phyloP scores from a whole-genome alignment of 2,797 vertebrate species.

The Parambassis ranga region DNA sequence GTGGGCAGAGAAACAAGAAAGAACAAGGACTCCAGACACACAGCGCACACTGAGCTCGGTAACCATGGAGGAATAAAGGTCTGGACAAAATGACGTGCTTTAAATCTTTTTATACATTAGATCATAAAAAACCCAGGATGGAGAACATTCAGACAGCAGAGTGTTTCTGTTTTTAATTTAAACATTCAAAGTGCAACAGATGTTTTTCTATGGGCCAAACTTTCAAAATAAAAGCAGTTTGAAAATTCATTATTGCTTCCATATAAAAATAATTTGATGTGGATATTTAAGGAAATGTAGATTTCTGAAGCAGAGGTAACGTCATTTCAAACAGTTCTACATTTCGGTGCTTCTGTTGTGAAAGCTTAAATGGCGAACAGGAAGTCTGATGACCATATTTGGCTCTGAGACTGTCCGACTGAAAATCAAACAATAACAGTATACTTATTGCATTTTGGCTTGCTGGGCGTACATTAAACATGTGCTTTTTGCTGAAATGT shows the following conservation, averaged over 20 bases:
- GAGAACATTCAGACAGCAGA: not conserved
- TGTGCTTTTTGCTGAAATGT: conserved; percentile 9
- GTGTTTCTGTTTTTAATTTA: too few species aligned
- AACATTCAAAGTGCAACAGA: not conserved
- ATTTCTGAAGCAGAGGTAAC: not conserved
- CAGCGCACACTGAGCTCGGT: not conserved
- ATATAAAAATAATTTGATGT: not conserved
- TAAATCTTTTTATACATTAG: not conserved
- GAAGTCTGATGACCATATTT: not conserved
- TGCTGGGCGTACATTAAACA: not conserved
- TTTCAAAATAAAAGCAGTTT: too few species aligned
- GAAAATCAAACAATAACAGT: not conserved
- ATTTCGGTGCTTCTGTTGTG: not conserved
- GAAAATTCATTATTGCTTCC: too few species aligned
- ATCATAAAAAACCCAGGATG: not conserved
- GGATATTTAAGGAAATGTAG: not conserved
- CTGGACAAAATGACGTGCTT: too few species aligned
- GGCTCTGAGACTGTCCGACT: not conserved
- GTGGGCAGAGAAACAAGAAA: not conserved
- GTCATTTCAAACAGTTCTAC: too few species aligned
- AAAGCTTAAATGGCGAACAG: not conserved
- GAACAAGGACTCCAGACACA: conserved; percentile 16
- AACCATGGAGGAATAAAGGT: conserved; percentile 4
- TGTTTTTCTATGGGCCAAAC: not conserved
- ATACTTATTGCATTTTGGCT: not conserved